Base-by-base conservation (phyloP, 2,797 vertebrate species). In the Alca torda region DNA sequence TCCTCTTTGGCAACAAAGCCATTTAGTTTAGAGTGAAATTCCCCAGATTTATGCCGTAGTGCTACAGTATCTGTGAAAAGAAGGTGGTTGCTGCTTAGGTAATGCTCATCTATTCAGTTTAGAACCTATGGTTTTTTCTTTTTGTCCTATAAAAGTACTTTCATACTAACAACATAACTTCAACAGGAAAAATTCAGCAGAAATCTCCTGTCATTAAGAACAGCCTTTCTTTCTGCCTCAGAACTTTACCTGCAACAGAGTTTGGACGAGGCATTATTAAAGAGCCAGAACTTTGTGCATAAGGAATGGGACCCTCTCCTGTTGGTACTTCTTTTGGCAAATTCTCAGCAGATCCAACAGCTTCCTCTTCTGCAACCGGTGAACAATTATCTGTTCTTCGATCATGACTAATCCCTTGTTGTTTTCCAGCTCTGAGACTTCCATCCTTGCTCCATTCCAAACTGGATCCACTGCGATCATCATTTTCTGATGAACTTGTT, bases 401-500 rank as follows among this genome's bases (percentile, higher is more conserved):
- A 81, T 99, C 98, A 25, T 97, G 98, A 59, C 98, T 98, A 87
- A 99, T 96, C 81, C 98, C 99, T 97, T 99, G 99, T 80, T 98
- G 98, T 33, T 98, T 97, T 60, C 98, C 98, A 95, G 98, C 97
- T 96, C 99, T 98, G 87, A 99, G 97, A 95, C 99, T 99, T 95
- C 99, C 99, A 78, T 99, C 99, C 95, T 99, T 99, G 98, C 98
- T 99, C 99, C 99, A 99, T 95, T 99, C 99, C 98, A 99, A 98
- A 97, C 99, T 99, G 97, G 99, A 99, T 92, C 99, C 99, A 48
- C 99, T 99, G 88, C 99, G 99, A 97, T 99, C 99, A 89, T 99
- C 99, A 67, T 99, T 99, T 98, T 99, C 99, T 17, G 99, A 99
- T 25, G 99, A 99, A 98, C 99, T 99, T 81, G 99, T 99, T 98